Conservation (phyloP, 2,888 invertebrate species). For the Euclidia mi region DNA sequence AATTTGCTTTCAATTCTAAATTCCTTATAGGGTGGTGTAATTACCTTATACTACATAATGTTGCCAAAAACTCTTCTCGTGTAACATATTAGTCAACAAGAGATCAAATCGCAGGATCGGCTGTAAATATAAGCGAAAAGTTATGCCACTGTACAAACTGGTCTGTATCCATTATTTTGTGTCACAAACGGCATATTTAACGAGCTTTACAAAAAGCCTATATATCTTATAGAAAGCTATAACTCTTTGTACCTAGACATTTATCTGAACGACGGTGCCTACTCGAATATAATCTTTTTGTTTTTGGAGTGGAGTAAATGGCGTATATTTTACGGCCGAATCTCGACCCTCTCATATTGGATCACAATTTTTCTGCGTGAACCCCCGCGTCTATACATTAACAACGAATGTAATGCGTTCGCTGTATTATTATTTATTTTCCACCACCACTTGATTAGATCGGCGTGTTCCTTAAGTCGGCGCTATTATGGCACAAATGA, state of each 20-base stretch:
- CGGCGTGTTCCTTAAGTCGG: conserved; percentile 41
- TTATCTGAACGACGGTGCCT: conserved; percentile 11
- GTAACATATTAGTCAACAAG: too few relatives aligned
- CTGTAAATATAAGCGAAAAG: too few relatives aligned
- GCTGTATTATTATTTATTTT: conserved; percentile 50
- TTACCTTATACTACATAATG: too few relatives aligned
- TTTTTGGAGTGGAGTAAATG: conserved; percentile 23
- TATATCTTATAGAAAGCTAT: neutral
- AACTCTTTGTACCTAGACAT: conserved; percentile 20
- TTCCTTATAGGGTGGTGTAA: too few relatives aligned
- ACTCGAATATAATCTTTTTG: conserved; percentile 29
- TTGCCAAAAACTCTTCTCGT: too few relatives aligned
- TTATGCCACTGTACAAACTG: too few relatives aligned
- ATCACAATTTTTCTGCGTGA: conserved; percentile 46
- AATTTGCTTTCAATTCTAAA: too few relatives aligned
- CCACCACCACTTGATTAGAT: conserved; percentile 40
- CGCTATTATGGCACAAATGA: conserved; percentile 55
- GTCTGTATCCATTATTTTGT: too few relatives aligned
- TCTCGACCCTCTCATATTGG: conserved; percentile 51
- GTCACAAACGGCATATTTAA: too few relatives aligned
- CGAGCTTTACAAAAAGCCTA: too few relatives aligned
- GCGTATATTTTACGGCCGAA: conserved; percentile 31
- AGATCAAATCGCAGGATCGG: too few relatives aligned
- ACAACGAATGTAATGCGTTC: conserved; percentile 54
- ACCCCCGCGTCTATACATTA: conserved; percentile 47